Percentiles rank a stretch among this genome's conserved stretches.
Evolutionary conservation across 1,140 invertebrate genomes (phyloP).

Genomic region (Temnothorax nylanderi): DNA sequence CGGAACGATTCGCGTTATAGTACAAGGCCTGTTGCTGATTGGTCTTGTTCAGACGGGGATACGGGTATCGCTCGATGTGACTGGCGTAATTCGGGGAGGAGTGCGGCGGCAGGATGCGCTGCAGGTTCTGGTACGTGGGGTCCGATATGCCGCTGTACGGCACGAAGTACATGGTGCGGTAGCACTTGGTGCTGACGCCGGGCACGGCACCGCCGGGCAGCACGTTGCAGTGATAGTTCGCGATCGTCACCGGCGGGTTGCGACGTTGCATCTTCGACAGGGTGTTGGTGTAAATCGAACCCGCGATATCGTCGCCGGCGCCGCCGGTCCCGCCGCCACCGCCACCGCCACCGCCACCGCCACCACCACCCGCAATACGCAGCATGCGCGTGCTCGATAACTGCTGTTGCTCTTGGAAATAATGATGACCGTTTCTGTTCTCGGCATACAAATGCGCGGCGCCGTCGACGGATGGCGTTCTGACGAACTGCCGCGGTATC

Average conservation of each 20-base stretch:
- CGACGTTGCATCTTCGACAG: slow-evolving; percentile 76
- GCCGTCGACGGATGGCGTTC: slow-evolving; percentile 21
- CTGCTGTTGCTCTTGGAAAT: slow-evolving; percentile 69
- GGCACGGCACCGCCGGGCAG: slow-evolving; percentile 64
- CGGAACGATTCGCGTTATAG: slow-evolving; percentile 75
- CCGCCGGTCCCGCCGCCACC: slow-evolving; percentile 66
- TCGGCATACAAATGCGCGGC: slow-evolving; percentile 71
- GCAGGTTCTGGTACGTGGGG: slow-evolving; percentile 84
- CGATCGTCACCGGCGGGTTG: slow-evolving; percentile 68
- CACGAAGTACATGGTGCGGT: slow-evolving; percentile 90
- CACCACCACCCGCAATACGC: slow-evolving; percentile 68
- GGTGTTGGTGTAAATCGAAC: slow-evolving; percentile 68
- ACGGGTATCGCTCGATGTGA: slow-evolving; percentile 83
- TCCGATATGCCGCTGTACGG: slow-evolving; percentile 88
- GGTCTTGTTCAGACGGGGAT: slow-evolving; percentile 74
- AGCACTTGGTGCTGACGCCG: slow-evolving; percentile 77
- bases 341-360: slow-evolving; percentile 13
- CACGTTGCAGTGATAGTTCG: slow-evolving; percentile 73
- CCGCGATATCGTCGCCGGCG: slow-evolving; percentile 56
- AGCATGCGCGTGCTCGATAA: slow-evolving; percentile 71
- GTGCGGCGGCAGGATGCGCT: slow-evolving; percentile 82
- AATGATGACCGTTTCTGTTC: slow-evolving; percentile 72
- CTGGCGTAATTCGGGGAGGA: slow-evolving; percentile 81
- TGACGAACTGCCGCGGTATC: slow-evolving; percentile 68
- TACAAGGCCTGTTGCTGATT: slow-evolving; percentile 65